phyloP scores from a whole-genome alignment of 2,113 vertebrate genomes.

The Chrysochloris asiatica region DNA sequence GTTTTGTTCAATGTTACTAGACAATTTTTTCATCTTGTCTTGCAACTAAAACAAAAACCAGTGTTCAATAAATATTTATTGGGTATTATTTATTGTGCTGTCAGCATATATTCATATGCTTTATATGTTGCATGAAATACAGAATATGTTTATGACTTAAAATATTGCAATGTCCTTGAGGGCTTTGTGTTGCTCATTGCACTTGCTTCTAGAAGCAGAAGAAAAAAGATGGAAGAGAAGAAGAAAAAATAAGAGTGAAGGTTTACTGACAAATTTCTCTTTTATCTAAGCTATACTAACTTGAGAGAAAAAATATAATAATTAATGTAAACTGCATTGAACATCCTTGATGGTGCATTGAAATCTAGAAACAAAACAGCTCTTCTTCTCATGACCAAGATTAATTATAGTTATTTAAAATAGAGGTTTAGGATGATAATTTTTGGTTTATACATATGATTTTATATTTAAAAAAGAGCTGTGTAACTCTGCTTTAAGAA shows the following conservation, averaged over 20 bases:
- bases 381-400: neutral
- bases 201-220: neutral
- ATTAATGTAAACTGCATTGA: neutral
- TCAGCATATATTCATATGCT: neutral
- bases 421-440: neutral
- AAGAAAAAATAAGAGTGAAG: neutral
- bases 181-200: neutral
- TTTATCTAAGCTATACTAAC: neutral
- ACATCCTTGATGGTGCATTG: neutral
- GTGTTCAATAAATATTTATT: too few species aligned
- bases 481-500: neutral
- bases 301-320: neutral
- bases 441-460: neutral
- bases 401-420: neutral
- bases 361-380: neutral
- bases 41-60: too few species aligned
- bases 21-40: neutral
- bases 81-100: neutral
- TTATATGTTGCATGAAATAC: neutral
- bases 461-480: neutral
- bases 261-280: neutral
- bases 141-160: neutral
- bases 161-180: neutral
- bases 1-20: neutral
- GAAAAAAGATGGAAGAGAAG: neutral